Conservation (phyloP, 2,888 invertebrate genomes). For the Cepaea hortensis region DNA sequence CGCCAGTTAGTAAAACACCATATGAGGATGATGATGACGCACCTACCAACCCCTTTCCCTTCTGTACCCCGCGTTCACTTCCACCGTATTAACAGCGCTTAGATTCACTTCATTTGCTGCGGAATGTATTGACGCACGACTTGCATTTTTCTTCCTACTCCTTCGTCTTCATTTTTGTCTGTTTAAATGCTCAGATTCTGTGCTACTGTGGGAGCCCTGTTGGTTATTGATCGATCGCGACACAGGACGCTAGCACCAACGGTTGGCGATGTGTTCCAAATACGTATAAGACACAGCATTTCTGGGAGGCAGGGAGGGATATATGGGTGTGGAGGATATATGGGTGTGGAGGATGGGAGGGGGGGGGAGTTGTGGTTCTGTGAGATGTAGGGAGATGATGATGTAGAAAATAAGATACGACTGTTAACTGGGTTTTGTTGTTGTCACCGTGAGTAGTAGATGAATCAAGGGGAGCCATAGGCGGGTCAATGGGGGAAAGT, state of each 20-base stretch:
- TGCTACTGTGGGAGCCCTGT: background rate
- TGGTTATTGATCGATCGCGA: background rate
- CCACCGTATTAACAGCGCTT: background rate
- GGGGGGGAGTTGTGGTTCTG: background rate
- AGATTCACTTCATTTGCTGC: conserved; percentile 24
- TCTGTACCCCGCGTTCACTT: background rate
- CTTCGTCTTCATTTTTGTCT: background rate
- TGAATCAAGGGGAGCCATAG: too few species aligned
- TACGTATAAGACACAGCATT: background rate
- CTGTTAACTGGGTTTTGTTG: too few species aligned
- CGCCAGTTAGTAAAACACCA: too few species aligned
- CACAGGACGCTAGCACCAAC: background rate
- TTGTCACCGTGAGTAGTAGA: too few species aligned
- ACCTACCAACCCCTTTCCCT: background rate
- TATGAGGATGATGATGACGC: background rate
- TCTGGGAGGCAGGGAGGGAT: background rate
- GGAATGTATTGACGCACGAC: conserved; percentile 30
- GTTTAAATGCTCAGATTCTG: too few species aligned
- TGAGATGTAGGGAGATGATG: background rate
- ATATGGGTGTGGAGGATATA: background rate
- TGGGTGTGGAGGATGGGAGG: background rate
- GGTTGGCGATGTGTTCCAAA: background rate
- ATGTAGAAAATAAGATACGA: too few species aligned
- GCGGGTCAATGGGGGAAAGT: too few species aligned
- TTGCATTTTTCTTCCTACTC: background rate